These are phyloP conservation scores for Dynastes grantii DNA, from an alignment of 2,888 invertebrate genomes.

Conservation along the genomic window DNA sequence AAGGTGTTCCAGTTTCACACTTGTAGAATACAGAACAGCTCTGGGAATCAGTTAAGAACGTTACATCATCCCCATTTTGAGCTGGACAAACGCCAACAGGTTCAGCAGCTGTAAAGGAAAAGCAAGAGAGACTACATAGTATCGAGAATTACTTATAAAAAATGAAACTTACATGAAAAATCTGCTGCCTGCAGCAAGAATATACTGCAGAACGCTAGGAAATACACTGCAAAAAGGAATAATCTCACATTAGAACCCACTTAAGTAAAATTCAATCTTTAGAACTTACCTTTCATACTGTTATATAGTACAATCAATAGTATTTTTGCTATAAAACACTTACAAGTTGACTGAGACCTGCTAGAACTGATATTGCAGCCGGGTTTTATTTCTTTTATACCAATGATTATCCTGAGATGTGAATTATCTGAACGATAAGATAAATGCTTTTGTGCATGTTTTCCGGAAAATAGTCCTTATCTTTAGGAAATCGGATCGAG, in stretches of 20 bases:
- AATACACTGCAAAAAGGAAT: background rate
- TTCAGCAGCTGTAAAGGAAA: background rate
- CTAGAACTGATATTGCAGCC: background rate
- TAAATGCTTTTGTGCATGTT: background rate
- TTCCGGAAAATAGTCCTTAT: background rate
- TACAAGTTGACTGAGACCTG: background rate
- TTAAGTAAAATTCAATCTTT: background rate
- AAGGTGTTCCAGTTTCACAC: conserved; percentile 59
- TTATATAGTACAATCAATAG: background rate
- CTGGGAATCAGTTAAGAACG: conserved; percentile 57
- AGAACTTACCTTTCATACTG: conserved; percentile 17
- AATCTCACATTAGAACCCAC: background rate
- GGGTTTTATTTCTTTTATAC: background rate
- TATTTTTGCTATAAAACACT: background rate
- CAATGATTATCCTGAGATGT: background rate
- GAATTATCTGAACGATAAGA: background rate
- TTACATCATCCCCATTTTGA: conserved; percentile 27
- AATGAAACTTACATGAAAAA: background rate
- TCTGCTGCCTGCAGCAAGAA: background rate
- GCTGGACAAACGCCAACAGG: conserved; percentile 21
- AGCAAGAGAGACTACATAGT: too few relatives aligned
- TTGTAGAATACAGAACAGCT: conserved; percentile 59
- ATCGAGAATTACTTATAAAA: too few relatives aligned
- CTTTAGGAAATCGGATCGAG: background rate
- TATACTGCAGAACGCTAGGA: background rate